These are phyloP conservation scores for Eulemur mongoz DNA, from an alignment of 2,797 vertebrate species.

Conservation along the genomic window DNA sequence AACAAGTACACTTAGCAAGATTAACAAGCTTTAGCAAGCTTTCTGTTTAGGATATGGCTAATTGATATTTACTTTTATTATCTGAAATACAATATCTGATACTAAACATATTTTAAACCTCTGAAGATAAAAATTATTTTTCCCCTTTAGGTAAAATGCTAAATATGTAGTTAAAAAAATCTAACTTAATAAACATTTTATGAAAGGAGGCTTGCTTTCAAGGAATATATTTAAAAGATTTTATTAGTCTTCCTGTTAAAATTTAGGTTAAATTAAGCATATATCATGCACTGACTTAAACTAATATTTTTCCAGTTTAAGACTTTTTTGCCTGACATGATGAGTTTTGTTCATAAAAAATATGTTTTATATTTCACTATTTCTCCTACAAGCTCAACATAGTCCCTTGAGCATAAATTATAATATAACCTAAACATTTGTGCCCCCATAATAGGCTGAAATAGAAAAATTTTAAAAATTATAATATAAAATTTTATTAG, in stretches of 20 bases:
- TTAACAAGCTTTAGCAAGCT: slow-evolving; percentile 53
- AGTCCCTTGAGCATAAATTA: not conserved
- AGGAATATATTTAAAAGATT: slow-evolving; percentile 43
- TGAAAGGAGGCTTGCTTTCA: slow-evolving; percentile 62
- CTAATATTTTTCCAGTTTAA: slow-evolving; percentile 9
- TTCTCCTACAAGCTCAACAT: not conserved
- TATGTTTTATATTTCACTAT: not conserved
- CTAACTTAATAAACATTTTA: slow-evolving; percentile 71
- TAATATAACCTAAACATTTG: not conserved
- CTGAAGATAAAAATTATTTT: slow-evolving; percentile 44
- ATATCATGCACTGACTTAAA: not conserved
- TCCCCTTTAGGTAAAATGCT: slow-evolving; percentile 65
- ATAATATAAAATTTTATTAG: slow-evolving; percentile 13
- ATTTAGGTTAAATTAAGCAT: slow-evolving; percentile 52
- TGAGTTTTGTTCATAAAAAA: not conserved
- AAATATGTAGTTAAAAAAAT: slow-evolving; percentile 52
- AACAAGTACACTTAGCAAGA: slow-evolving; percentile 59
- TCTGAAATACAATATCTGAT: slow-evolving; percentile 48
- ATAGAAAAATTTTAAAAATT: not conserved
- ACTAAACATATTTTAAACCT: slow-evolving; percentile 56
- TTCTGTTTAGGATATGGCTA: slow-evolving; percentile 35
- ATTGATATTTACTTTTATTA: slow-evolving; percentile 68
- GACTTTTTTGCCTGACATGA: not conserved
- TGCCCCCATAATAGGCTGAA: too few species aligned
- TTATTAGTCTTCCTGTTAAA: slow-evolving; percentile 42